These are phyloP conservation scores for Aegithalos caudatus DNA, from an alignment of 2,113 vertebrate genomes.

Conservation along the genomic window DNA sequence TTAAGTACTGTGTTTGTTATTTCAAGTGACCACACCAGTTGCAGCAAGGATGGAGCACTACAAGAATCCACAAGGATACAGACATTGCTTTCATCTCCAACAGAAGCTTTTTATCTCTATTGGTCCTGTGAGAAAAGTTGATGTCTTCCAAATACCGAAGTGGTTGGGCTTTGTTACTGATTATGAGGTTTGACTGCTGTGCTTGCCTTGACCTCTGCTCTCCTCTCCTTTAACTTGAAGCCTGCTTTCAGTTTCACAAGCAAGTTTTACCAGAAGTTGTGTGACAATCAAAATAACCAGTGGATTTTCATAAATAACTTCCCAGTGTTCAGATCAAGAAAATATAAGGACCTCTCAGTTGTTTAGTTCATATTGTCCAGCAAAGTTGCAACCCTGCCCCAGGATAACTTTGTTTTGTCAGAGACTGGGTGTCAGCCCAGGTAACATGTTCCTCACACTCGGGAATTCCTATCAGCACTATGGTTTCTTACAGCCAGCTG, in stretches of 20 bases:
- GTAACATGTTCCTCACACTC: accelerated
- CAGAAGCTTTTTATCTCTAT: background rate
- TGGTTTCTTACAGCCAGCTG: background rate
- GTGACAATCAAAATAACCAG: background rate
- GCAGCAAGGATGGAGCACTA: background rate
- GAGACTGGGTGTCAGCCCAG: background rate
- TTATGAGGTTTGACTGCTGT: background rate
- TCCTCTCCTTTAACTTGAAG: background rate
- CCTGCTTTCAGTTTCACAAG: background rate
- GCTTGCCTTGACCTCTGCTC: background rate
- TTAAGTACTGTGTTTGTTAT: background rate
- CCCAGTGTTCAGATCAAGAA: background rate
- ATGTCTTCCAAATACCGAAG: background rate
- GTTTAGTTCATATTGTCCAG: background rate
- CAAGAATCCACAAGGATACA: background rate
- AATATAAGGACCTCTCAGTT: background rate
- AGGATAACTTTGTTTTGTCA: background rate
- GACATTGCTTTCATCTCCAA: background rate
- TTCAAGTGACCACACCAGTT: background rate
- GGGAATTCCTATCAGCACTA: background rate
- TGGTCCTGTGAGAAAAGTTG: background rate
- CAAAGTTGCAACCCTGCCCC: background rate
- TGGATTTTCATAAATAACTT: background rate
- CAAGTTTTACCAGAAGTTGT: background rate
- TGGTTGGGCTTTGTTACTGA: background rate